Evolutionary conservation across 2,888 invertebrate genomes (phyloP).

Genomic region (Opisthograptis luteolata): DNA sequence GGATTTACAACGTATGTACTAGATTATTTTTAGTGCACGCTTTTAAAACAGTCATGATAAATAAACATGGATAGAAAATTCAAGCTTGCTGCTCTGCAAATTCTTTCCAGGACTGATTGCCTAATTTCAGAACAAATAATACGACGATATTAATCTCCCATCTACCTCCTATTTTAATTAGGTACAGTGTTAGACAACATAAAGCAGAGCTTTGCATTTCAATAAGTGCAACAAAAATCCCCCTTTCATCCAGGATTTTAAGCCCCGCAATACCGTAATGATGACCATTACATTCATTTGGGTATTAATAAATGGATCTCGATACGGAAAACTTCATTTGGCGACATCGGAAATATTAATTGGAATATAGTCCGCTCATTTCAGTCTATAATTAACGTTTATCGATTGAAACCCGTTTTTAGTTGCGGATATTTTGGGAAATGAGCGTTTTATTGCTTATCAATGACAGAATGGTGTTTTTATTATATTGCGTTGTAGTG

Average conservation of each 20-base stretch:
- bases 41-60: no score
- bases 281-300: slow-evolving; percentile 19
- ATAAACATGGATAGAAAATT: no score
- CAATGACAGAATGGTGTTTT: no score
- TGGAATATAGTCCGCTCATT: slow-evolving; percentile 18
- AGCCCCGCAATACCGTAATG: slow-evolving; percentile 37
- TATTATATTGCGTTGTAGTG: no score
- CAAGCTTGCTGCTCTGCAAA: no score
- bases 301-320: slow-evolving; percentile 16
- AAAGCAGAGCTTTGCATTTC: slow-evolving; percentile 25
- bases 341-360: slow-evolving; percentile 19
- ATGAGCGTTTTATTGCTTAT: background rate
- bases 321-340: slow-evolving; percentile 8
- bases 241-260: slow-evolving; percentile 52
- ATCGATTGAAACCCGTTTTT: slow-evolving; percentile 4
- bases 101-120: no score
- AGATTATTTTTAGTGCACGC: no score
- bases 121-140: no score
- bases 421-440: background rate
- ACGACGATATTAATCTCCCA: background rate
- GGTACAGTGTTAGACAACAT: background rate
- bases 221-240: slow-evolving; percentile 46
- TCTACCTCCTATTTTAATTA: background rate
- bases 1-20: no score
- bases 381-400: slow-evolving; percentile 14